Base-by-base conservation (phyloP, 2,797 vertebrate species). In the Varecia variegata region DNA sequence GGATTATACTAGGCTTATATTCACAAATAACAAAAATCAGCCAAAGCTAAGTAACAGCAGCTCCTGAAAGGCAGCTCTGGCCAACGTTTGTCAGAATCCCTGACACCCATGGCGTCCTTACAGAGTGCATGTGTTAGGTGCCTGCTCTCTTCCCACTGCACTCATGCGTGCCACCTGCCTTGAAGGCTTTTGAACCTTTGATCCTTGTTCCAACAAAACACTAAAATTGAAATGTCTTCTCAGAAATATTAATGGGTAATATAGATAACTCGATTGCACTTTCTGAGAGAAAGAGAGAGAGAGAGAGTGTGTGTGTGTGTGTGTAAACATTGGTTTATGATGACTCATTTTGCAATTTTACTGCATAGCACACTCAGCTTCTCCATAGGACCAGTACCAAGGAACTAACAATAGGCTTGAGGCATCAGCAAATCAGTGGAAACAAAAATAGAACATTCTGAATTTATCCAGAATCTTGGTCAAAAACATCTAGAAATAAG, bases 81-180 rank as follows among this genome's bases (percentile, higher is more conserved):
- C 18, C 30, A 21, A 1, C 23, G 7, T 74, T n/a, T 21, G 4
- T 43, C 6, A 2, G 21, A 56, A 20, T 74, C 32, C 15, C 7
- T 86, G 40, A 82, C 50, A 12, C 18, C 1, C 15, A 0, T 1
- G 32, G 0, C 13, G 30, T 60, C 35, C 11, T 50, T 30, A 25
- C 7, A 52, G 2, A 21, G 30, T 13, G 7, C 0, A 0, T 32
- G 2, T 62, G 6, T 60, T 7, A 27, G 0, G 5, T 3, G 9
- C 15, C 18, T 35, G 27, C 5, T 7, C 4, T 20, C 9, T 18
- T 84, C 21, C 38, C 23, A 3, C 58, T n/a, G 7, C 5, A 35
- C 5, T 11, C 1, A 25, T 1, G 18, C 4, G 0, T n/a, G 7
- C 8, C 38, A 35, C 23, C 40, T 54, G 40, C 11, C 30, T 32